phyloP scores from a whole-genome alignment of 2,797 vertebrate genomes.

The Setipinna tenuifilis region DNA sequence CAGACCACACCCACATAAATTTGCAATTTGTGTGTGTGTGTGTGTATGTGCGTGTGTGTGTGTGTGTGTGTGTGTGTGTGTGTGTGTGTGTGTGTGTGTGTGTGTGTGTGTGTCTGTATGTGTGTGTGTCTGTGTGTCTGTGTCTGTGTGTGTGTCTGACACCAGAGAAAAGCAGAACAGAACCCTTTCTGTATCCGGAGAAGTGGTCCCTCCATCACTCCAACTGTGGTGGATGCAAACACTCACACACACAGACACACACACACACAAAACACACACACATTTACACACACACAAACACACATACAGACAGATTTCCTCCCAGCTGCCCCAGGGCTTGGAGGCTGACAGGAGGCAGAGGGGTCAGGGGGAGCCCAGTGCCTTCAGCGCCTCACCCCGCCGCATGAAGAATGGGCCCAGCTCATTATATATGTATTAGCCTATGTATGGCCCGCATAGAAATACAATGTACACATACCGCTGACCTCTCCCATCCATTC shows the following conservation, averaged over 20 bases:
- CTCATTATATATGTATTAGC: conserved; percentile 15
- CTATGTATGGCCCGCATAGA: neutral
- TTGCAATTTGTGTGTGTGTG: neutral
- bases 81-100: neutral
- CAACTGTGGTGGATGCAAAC: too few relatives aligned
- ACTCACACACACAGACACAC: too few relatives aligned
- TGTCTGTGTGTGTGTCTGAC: neutral
- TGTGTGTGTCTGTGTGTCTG: neutral
- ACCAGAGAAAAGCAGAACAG: too few relatives aligned
- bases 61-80: neutral
- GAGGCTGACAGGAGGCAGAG: neutral
- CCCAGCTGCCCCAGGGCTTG: neutral
- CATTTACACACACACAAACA: neutral
- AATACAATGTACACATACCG: neutral
- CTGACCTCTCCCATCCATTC: conserved; percentile 23
- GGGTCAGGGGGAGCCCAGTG: neutral
- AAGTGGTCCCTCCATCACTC: neutral
- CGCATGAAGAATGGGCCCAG: neutral
- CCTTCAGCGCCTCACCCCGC: neutral
- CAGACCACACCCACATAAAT: neutral
- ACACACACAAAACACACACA: too few relatives aligned
- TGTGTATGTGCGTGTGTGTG: neutral
- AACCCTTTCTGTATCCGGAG: neutral
- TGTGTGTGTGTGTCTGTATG: neutral
- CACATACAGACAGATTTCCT: neutral